A percentile compares a stretch with the other conserved stretches of the same genome.
Evolutionary conservation across 2,113 vertebrate genomes (phyloP).

Genomic region (Paradoxurus hermaphroditus): DNA sequence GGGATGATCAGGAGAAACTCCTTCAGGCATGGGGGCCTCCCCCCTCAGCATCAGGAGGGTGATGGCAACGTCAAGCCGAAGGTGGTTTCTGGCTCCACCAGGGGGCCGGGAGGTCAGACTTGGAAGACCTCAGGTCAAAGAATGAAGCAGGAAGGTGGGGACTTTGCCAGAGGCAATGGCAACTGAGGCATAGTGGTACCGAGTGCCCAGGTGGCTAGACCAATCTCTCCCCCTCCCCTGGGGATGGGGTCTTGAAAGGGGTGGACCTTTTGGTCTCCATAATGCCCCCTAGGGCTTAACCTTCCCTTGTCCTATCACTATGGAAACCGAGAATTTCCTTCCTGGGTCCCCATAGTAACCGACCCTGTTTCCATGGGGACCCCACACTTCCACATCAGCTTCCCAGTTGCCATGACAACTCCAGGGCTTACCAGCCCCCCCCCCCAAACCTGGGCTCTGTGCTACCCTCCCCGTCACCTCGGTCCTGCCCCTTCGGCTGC

Average conservation of each 20-base stretch:
- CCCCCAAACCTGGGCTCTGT: background rate
- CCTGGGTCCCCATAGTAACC: slow-evolving; percentile 62
- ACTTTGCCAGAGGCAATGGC: background rate
- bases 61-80: background rate
- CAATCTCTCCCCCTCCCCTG: background rate
- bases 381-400: slow-evolving; percentile 53
- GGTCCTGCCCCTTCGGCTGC: background rate
- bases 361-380: slow-evolving; percentile 63
- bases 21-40: background rate
- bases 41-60: background rate
- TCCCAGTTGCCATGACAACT: slow-evolving; percentile 60
- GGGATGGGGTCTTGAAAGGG: background rate
- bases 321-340: slow-evolving; percentile 58
- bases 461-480: slow-evolving; percentile 6
- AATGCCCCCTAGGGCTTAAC: slow-evolving; percentile 15
- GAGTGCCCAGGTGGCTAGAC: background rate
- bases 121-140: background rate
- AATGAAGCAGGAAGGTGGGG: background rate
- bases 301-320: slow-evolving; percentile 19
- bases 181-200: background rate
- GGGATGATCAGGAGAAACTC: background rate
- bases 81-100: background rate
- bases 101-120: background rate
- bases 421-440: slow-evolving; percentile 11
- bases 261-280: background rate